phyloP scores from a whole-genome alignment of 92 coral and sea anemone genomes.

The Epizoanthus stellaris region DNA sequence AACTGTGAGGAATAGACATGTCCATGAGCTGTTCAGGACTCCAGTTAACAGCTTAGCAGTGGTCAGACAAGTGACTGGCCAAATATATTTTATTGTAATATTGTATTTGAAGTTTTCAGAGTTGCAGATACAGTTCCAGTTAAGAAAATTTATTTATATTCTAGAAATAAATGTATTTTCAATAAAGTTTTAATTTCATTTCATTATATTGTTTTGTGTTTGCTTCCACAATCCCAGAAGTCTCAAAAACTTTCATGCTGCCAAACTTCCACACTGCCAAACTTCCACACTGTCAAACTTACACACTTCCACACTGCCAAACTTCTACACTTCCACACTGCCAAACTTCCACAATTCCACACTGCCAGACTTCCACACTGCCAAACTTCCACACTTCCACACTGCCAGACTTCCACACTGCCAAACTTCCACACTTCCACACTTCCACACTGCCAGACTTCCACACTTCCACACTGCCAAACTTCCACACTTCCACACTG shows the following conservation, averaged over 20 bases:
- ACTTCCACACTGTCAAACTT: neutral
- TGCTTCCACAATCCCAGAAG: neutral
- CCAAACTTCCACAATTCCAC: too few species aligned
- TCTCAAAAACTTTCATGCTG: neutral
- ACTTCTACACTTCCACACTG: too few species aligned
- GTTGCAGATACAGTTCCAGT: neutral
- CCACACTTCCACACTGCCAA: too few species aligned
- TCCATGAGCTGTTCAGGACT: constrained; percentile 8
- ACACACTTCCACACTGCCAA: too few species aligned
- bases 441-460: too few species aligned
- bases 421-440: too few species aligned
- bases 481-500: too few species aligned
- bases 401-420: too few species aligned
- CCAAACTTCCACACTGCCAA: neutral
- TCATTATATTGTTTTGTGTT: neutral
- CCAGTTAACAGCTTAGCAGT: neutral
- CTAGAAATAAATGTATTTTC: neutral
- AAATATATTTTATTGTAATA: neutral
- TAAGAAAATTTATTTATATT: constrained; percentile 6
- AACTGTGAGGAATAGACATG: too few species aligned
- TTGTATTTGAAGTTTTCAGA: constrained; percentile 8
- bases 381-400: too few species aligned
- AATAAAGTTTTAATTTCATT: constrained; percentile 5
- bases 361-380: too few species aligned
- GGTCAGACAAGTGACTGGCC: constrained; percentile 13